Evolutionary conservation across 2,888 invertebrate species (phyloP), one percentile per base, ranked within the genome.

Genomic region (Lithosia quadra): DNA sequence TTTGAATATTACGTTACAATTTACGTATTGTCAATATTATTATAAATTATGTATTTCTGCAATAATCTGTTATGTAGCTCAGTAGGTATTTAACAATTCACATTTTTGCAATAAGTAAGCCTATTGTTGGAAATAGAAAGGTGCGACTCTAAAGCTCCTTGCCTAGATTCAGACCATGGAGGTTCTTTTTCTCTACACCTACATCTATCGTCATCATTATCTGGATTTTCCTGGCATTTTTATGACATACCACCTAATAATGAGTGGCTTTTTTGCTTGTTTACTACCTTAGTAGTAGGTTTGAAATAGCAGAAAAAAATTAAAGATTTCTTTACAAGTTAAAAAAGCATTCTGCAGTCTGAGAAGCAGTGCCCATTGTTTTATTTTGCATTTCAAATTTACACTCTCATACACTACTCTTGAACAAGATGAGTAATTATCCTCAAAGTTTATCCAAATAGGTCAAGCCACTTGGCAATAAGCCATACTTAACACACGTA

Each of bases 1-100:
- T 58, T 15, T 22, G 59, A 36, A 60, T 36, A 34, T 60, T 60
- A 36, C 11, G 21, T 13, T 60, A 22, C n/a, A 49, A 49, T 60
- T 60, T 36, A 21, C 21, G 22, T 36, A 2, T 36, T 60, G 15
- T 60, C 13, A 36, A 36, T 34, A 36, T 34, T 36, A 36, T 9
- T 36, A 15, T n/a, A 36, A 13, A 59, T 13, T 33, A 59, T 43
- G 43, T 43, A 43, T 43, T 43, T 43, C 4, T 43, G 43, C 18
- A 49, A 49, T n/a, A n/a, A 49, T 49, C n/a, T n/a, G 8, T 49
- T 49, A n/a, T 49, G 2, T 43, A 18, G 2, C 3, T n/a, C n/a
- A n/a, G 21, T n/a, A 13, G 21, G 10, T n/a, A n/a, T 34, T 21
- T 21, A 18, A 34, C 21, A 15, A 34, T 11, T n/a, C n/a, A 21